Evolutionary conservation across 2,797 vertebrate genomes (phyloP).

Genomic region (Sylvilagus floridanus): DNA sequence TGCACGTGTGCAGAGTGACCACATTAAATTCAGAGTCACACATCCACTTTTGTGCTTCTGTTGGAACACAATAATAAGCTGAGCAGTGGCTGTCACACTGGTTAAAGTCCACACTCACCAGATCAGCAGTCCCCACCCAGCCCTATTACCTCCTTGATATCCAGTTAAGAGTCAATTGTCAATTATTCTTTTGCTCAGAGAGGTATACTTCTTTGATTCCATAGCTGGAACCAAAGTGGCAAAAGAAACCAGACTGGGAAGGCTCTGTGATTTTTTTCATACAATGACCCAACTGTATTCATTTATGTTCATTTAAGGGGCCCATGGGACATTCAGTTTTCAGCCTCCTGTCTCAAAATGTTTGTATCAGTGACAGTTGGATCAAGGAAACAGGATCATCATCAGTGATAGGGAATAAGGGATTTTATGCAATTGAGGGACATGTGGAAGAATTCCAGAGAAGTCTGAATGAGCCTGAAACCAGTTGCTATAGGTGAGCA

Average conservation of each 20-base stretch:
- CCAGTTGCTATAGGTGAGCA: neutral
- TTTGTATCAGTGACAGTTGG: neutral
- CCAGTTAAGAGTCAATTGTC: neutral
- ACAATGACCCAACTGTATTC: neutral
- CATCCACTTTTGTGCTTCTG: neutral
- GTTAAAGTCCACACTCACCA: neutral
- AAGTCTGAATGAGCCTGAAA: constrained; percentile 2
- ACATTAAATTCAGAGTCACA: neutral
- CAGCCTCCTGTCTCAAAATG: neutral
- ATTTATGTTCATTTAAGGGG: neutral
- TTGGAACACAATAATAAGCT: neutral
- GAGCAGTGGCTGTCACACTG: neutral
- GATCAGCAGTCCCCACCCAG: neutral
- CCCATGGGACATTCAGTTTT: neutral
- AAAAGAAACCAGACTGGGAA: neutral
- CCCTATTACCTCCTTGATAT: neutral
- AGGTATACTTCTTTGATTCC: neutral
- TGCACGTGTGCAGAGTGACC: neutral
- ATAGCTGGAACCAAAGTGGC: neutral
- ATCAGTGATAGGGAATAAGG: neutral
- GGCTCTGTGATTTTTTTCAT: constrained; percentile 17
- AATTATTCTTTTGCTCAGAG: neutral
- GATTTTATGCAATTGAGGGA: neutral
- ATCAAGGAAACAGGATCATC: neutral
- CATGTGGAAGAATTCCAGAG: neutral